A percentile compares a stretch with the other conserved stretches of the same genome.
Conservation (phyloP, 2,113 vertebrate genomes). For the Sisor rabdophorus region DNA sequence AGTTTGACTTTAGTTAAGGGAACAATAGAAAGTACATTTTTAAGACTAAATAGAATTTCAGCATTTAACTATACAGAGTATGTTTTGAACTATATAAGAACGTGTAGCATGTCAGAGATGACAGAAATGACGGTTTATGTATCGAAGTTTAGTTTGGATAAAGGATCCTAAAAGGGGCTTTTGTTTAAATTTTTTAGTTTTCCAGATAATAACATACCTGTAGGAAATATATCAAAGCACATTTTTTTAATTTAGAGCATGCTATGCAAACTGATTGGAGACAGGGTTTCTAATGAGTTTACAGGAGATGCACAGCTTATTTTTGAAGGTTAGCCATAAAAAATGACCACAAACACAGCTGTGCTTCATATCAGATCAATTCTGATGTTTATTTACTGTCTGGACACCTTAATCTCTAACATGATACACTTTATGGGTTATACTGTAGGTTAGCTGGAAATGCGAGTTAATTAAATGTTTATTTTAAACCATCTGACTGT, state of each 20-base stretch:
- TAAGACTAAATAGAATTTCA: background rate
- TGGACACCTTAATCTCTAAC: background rate
- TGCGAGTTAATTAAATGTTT: background rate
- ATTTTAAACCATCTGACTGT: background rate
- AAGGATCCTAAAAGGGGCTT: background rate
- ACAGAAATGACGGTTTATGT: background rate
- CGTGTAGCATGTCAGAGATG: slow-evolving; percentile 1
- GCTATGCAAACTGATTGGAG: background rate
- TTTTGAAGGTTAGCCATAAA: background rate
- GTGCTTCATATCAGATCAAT: background rate
- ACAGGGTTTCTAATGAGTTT: slow-evolving; percentile 14
- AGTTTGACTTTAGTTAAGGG: slow-evolving; percentile 15
- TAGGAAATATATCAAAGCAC: background rate
- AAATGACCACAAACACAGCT: background rate
- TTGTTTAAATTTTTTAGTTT: background rate
- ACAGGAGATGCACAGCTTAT: slow-evolving; percentile 6
- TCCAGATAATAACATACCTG: background rate
- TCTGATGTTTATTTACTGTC: background rate
- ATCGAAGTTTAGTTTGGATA: background rate
- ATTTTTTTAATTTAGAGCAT: background rate
- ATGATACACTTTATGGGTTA: background rate
- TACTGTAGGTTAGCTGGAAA: background rate
- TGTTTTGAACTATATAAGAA: slow-evolving; percentile 1
- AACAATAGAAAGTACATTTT: background rate
- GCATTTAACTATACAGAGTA: slow-evolving; percentile 5